A percentile compares a stretch with the other conserved stretches of the same genome.
phyloP scores from a whole-genome alignment of 2,888 invertebrate species.

The Amphipoea lucens region DNA sequence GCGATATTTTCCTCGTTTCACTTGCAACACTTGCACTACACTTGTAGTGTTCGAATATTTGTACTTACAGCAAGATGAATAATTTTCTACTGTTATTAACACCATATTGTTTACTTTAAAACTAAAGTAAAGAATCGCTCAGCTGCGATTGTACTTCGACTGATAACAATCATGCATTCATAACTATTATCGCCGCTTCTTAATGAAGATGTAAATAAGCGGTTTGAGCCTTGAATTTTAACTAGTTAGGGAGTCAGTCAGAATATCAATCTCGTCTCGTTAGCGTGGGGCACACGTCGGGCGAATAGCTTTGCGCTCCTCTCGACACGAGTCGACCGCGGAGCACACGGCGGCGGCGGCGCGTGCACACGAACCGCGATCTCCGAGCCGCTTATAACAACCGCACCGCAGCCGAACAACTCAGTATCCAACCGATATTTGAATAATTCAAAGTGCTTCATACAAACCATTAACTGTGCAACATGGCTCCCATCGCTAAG shows the following conservation, averaged over 20 bases:
- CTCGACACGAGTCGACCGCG: conserved; percentile 31
- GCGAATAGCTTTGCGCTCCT: conserved; percentile 54
- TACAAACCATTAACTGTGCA: conserved; percentile 41
- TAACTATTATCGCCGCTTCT: conserved; percentile 30
- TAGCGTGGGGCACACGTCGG: conserved; percentile 44
- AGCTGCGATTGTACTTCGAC: background rate
- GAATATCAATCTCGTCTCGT: conserved; percentile 54
- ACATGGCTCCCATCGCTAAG: conserved; percentile 70
- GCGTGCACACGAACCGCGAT: conserved; percentile 57
- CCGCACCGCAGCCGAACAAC: conserved; percentile 29
- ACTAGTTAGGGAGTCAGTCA: conserved; percentile 32
- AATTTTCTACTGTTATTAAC: background rate
- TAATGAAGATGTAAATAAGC: conserved; percentile 71
- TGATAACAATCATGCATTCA: conserved; percentile 36
- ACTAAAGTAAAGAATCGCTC: background rate
- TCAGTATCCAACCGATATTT: conserved; percentile 61
- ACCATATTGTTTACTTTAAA: conserved; percentile 7
- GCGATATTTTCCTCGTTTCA: conserved; percentile 12
- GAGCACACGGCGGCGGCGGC: conserved; percentile 21
- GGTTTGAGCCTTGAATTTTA: conserved; percentile 58
- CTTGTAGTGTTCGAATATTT: background rate
- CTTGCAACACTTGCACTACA: conserved; percentile 20
- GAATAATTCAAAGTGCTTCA: conserved; percentile 58
- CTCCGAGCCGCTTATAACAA: conserved; percentile 57
- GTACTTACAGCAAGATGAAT: too few relatives aligned